Base-by-base conservation (phyloP, 2,797 vertebrate species). In the Lepilemur ruficaudatus region DNA sequence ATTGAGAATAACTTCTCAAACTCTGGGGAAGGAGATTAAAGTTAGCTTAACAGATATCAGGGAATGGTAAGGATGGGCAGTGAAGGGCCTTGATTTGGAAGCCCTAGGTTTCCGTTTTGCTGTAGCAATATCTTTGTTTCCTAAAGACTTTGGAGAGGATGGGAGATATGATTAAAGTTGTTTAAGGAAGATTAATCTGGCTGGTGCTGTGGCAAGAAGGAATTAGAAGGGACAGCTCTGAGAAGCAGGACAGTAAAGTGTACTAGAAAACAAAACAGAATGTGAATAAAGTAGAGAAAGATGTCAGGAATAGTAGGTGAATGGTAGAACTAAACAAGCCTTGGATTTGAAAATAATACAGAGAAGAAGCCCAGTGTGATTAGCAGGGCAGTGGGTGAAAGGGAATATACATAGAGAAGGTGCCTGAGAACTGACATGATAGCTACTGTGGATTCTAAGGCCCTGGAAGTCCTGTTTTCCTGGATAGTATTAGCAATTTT, bases 111-210 rank as follows among this genome's bases (percentile, higher is more conserved):
- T 93, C 25, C 12, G 76, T 83, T 83, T 50, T 57, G 41, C 12
- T 73, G 35, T 20, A 79, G 85, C 76, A 78, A 84, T 67, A 38
- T 12, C 91, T 96, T 96, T 92, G 46, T 83, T 91, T 46, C 28
- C 32, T 76, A 8, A 59, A 84, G 30, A 8, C 89, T 91, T 91
- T 69, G 73, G 72, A 67, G 41, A 65, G 55, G 57, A 0, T 92
- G 46, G 30, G 38, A 79, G 32, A 85, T 41, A 14, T 4, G 35
- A 57, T 72, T 18, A 25, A 0, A 59, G 43, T 87, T 78, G 50
- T 61, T 93, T 90, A 80, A 84, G 41, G 41, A 50, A 55, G 30
- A 25, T 63, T 59, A 78, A 59, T 80, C n/a, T 90, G 84, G 25
- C 35, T 82, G 35, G 70, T 86, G 41, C 50, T n/a, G n/a, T 83